Base-by-base conservation (phyloP, 2,888 invertebrate species). In the Boloria euphrosyne region DNA sequence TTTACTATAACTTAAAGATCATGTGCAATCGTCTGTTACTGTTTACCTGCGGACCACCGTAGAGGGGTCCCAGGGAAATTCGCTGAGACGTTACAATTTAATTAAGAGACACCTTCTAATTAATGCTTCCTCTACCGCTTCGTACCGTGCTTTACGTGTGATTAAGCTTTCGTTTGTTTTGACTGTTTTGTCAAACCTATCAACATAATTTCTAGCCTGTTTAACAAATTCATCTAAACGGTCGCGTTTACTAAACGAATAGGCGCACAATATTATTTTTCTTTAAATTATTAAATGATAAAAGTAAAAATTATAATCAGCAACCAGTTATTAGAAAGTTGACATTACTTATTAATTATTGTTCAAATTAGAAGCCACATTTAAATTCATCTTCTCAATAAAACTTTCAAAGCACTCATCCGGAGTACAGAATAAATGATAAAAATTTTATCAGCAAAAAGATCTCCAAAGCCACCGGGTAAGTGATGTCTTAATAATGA, bases 401-500 rank as follows among this genome's bases (percentile, higher is more conserved):
- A 72, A 75, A 74, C 73, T 71, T 73, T 71, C 71, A 75, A 76
- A 78, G 79, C 80, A 80, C 82, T 83, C 81, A 81, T 80, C 76
- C 79, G 75, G 76, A 69, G 78, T 67, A 77, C 73, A 74, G 82
- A 83, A 87, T 84, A 86, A 88, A 90, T 86, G 84, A 85, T 80
- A 78, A 80, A 84, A 82, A 80, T 83, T 75, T 87, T 85, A 90
- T 91, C 90, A 75, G 71, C 72, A 71, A 78, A 71, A 75, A 75
- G 78, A 90, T 90, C 90, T 86, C 78, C 75, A 72, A 79, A 85
- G 89, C 91, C 90, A 91, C 90, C 89, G 90, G 85, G 88, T 86
- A 90, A 87, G 89, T 89, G 90, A 91, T 87, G 90, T 91, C 90
- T 90, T 90, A 89, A 91, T 90, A 90, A 89, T 90, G 88, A 90